Evolutionary conservation across 2,113 vertebrate species (phyloP).

Genomic region (Eudorcas thomsonii): DNA sequence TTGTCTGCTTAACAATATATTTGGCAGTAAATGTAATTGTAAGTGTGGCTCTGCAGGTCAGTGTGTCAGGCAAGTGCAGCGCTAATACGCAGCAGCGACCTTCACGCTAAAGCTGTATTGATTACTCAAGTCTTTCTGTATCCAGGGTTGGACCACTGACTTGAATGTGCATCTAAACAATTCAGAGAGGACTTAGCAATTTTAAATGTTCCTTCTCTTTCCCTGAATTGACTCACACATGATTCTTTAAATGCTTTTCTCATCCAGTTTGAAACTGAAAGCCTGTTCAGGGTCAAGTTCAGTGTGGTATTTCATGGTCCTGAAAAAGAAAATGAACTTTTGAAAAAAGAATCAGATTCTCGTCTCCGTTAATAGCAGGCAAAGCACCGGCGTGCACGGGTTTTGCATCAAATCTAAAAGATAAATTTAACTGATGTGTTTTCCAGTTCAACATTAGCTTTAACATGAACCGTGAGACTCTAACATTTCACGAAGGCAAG

Average conservation of each 20-base stretch:
- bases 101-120: background rate
- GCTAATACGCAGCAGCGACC: accelerated
- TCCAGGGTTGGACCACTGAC: background rate
- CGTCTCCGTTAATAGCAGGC: conserved; percentile 25
- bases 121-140: background rate
- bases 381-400: background rate
- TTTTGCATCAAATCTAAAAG: conserved; percentile 55
- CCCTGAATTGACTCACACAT: background rate
- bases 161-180: background rate
- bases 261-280: conserved; percentile 45
- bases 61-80: background rate
- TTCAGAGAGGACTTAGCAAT: background rate
- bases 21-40: background rate
- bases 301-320: conserved; percentile 69
- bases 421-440: conserved; percentile 52
- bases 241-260: conserved; percentile 39
- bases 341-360: conserved; percentile 41
- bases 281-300: conserved; percentile 50
- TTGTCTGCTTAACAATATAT: background rate
- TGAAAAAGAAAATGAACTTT: conserved; percentile 72
- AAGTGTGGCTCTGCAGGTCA: background rate
- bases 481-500: background rate
- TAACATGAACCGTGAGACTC: conserved; percentile 4
- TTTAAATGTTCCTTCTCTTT: background rate
- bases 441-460: conserved; percentile 56